These are phyloP conservation scores for Drosophila ercepeae DNA, from an alignment of 1,140 invertebrate genomes.

Conservation along the genomic window DNA sequence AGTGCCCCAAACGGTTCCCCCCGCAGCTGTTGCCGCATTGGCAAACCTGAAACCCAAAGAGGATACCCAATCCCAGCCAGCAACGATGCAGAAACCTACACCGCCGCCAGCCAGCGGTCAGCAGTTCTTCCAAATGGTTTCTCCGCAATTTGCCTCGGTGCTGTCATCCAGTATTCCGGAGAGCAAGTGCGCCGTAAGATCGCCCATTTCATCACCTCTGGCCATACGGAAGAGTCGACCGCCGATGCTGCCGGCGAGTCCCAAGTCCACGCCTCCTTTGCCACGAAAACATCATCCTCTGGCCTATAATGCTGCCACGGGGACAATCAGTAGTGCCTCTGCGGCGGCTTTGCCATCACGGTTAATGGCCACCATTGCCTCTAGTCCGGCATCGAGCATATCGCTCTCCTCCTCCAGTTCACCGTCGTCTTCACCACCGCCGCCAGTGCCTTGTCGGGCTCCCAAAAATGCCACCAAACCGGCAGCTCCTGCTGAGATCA, in stretches of 20 bases:
- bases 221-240: conserved; percentile 65
- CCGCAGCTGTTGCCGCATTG: conserved; percentile 13
- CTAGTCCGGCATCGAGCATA: conserved; percentile 70
- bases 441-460: conserved; percentile 70
- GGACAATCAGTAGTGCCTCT: conserved; percentile 57
- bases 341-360: conserved; percentile 51
- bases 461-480: conserved; percentile 51
- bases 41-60: conserved; percentile 28
- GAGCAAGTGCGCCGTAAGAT: conserved; percentile 61
- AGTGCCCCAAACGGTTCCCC: conserved; percentile 25
- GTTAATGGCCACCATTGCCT: conserved; percentile 64
- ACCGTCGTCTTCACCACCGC: conserved; percentile 74
- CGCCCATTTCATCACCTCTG: conserved; percentile 72
- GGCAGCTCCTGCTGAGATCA: conserved; percentile 46
- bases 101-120: conserved; percentile 54
- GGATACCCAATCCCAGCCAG: conserved; percentile 24
- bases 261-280: conserved; percentile 77
- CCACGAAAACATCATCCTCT: conserved; percentile 70
- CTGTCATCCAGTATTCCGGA: conserved; percentile 69
- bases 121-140: conserved; percentile 72
- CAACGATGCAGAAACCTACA: conserved; percentile 54
- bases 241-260: conserved; percentile 61
- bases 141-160: conserved; percentile 75
- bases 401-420: conserved; percentile 78
- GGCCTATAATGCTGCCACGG: conserved; percentile 73